phyloP scores from a whole-genome alignment of 2,797 vertebrate genomes.

The Leuciscus waleckii region DNA sequence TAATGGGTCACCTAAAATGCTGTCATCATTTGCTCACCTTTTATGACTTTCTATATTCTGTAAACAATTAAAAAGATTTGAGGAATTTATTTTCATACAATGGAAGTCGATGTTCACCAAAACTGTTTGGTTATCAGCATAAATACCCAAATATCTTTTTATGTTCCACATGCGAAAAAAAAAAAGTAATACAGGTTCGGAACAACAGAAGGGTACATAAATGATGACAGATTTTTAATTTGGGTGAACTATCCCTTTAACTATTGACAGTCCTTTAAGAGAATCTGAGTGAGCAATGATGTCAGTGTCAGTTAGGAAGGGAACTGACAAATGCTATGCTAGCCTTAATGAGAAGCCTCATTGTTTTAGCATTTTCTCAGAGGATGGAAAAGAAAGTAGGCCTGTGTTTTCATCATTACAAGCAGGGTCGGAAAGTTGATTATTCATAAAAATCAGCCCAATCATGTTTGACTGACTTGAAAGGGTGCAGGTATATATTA shows the following conservation, averaged over 20 bases:
- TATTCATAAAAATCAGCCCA: not conserved
- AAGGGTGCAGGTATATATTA: conserved; percentile 1
- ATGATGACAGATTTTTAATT: not conserved
- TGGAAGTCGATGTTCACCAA: not conserved
- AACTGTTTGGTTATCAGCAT: not conserved
- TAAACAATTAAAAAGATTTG: not conserved
- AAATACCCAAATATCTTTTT: not conserved
- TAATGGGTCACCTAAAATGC: not conserved
- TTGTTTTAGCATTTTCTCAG: conserved; percentile 51
- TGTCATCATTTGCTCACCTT: not conserved
- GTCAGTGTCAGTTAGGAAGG: conserved; percentile 51
- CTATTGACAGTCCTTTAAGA: not conserved
- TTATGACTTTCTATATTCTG: not conserved
- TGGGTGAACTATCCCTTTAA: not conserved
- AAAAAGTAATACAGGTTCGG: not conserved
- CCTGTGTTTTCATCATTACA: conserved; percentile 11
- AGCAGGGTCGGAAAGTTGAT: not conserved
- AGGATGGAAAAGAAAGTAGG: not conserved
- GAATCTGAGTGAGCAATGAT: conserved; percentile 18
- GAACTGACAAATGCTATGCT: conserved; percentile 31
- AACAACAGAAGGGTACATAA: not conserved
- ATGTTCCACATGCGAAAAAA: not conserved
- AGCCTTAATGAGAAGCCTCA: conserved; percentile 36
- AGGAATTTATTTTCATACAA: not conserved
- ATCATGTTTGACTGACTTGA: conserved; percentile 8